These are phyloP conservation scores for Pristionchus arcanus DNA, from an alignment of 2,888 invertebrate species.

Conservation along the genomic window DNA sequence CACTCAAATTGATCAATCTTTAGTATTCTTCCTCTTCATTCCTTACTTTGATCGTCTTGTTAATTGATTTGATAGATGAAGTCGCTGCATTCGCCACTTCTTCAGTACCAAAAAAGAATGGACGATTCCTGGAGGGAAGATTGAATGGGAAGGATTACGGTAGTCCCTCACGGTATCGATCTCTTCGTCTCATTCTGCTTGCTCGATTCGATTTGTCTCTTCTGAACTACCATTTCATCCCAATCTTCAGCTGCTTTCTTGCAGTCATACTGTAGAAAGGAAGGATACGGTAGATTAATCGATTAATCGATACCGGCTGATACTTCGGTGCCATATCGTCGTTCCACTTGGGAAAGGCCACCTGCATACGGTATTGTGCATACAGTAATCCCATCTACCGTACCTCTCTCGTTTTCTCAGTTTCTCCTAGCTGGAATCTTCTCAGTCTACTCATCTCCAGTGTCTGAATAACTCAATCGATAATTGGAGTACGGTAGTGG, in stretches of 20 bases:
- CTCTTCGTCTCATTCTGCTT: slow-evolving; percentile 25
- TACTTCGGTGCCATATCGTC: slow-evolving; percentile 22
- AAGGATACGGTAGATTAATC: not conserved
- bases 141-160: slow-evolving; percentile 1
- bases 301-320: slow-evolving; percentile 19
- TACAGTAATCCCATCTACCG: slow-evolving; percentile 27
- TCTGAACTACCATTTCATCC: not conserved
- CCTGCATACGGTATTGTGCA: not conserved
- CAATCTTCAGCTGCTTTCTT: slow-evolving; percentile 28
- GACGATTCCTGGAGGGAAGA: slow-evolving; percentile 42
- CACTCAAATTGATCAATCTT: not conserved
- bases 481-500: not conserved
- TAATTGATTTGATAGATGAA: not conserved
- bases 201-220: not conserved
- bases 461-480: not conserved
- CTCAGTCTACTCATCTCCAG: not conserved
- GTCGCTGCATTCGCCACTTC: not conserved
- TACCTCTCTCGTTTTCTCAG: slow-evolving; percentile 46
- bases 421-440: slow-evolving; percentile 5
- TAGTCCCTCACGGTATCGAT: slow-evolving; percentile 8
- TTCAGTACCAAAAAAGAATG: slow-evolving; percentile 48
- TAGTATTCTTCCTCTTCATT: not conserved
- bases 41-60: slow-evolving; percentile 33
- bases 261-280: slow-evolving; percentile 24
- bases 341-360: slow-evolving; percentile 35